Percentiles rank a stretch among this genome's conserved stretches.
phyloP scores from a whole-genome alignment of 2,888 invertebrate species.

The Galerucella nymphaeae region DNA sequence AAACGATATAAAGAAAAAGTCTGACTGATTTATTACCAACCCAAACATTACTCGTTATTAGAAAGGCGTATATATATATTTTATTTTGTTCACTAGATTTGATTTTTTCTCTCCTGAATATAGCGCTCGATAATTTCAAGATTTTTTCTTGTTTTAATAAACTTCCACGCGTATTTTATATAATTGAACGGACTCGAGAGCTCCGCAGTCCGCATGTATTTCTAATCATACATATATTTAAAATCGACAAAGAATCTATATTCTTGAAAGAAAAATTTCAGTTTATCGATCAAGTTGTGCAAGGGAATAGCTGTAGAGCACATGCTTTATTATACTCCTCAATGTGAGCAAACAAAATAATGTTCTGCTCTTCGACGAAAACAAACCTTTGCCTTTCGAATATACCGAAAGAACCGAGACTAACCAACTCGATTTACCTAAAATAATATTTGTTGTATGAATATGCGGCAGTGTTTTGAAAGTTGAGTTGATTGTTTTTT shows the following conservation, averaged over 20 bases:
- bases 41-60: neutral
- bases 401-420: slow-evolving; percentile 38
- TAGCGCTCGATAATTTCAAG: neutral
- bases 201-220: too few species aligned
- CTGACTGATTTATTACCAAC: slow-evolving; percentile 6
- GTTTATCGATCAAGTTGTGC: neutral
- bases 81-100: neutral
- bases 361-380: slow-evolving; percentile 39
- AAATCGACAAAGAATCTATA: too few species aligned
- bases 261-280: too few species aligned
- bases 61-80: neutral
- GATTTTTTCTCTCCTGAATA: neutral
- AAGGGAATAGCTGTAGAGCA: neutral
- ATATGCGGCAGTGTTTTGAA: slow-evolving; percentile 14
- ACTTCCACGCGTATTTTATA: too few species aligned
- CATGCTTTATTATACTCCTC: neutral
- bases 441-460: slow-evolving; percentile 35
- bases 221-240: too few species aligned
- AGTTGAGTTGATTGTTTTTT: slow-evolving; percentile 20
- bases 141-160: neutral
- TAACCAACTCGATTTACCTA: slow-evolving; percentile 33
- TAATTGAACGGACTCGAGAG: too few species aligned
- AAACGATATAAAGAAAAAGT: neutral
- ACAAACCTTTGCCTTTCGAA: slow-evolving; percentile 46
- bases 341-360: neutral